Conservation (phyloP, 2,113 vertebrate genomes). For the Naja naja region DNA sequence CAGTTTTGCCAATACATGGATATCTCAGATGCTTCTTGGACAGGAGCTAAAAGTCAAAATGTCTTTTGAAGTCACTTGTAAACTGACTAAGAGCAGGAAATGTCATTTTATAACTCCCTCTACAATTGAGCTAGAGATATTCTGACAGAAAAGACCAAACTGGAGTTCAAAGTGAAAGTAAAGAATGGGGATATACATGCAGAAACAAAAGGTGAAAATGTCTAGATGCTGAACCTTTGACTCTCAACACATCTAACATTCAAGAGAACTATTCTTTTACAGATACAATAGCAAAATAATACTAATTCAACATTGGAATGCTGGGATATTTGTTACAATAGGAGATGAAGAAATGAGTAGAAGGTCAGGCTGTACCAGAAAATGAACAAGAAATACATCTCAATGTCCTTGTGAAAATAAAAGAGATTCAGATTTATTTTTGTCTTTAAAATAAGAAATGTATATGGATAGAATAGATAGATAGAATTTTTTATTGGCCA, state of each 20-base stretch:
- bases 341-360: neutral
- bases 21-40: neutral
- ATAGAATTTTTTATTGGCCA: too few relatives aligned
- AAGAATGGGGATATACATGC: neutral
- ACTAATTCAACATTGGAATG: neutral
- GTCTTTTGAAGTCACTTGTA: slow-evolving; percentile 10
- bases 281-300: neutral
- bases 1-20: neutral
- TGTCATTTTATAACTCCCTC: slow-evolving; percentile 1
- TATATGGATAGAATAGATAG: neutral
- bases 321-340: neutral
- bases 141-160: slow-evolving; percentile 9
- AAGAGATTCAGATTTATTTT: neutral
- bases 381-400: neutral
- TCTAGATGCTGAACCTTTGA: neutral
- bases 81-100: neutral
- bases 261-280: neutral
- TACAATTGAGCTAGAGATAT: neutral
- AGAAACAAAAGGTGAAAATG: neutral
- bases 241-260: neutral
- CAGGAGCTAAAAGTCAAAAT: neutral
- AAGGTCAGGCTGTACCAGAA: neutral
- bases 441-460: neutral
- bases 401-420: neutral
- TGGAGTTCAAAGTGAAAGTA: neutral